These are phyloP conservation scores for Dendrolimus pini DNA, from an alignment of 2,888 invertebrate genomes.

Conservation along the genomic window DNA sequence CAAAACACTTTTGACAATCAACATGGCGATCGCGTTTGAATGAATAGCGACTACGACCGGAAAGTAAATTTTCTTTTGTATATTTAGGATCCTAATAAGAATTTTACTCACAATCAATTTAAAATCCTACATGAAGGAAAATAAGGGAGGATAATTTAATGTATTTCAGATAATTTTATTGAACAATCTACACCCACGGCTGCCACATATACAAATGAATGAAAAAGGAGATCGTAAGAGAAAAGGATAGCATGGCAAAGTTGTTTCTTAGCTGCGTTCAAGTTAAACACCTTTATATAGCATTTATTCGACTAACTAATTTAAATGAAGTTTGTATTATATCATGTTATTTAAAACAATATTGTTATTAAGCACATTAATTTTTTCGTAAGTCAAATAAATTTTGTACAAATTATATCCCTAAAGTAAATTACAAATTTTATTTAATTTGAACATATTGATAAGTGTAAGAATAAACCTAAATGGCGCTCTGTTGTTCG, in stretches of 20 bases:
- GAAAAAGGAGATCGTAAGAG: conserved; percentile 45
- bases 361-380: too few relatives aligned
- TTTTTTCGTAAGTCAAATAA: too few relatives aligned
- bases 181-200: conserved; percentile 58
- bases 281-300: neutral
- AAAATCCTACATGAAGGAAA: conserved; percentile 65
- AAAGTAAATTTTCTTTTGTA: conserved; percentile 27
- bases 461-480: too few relatives aligned
- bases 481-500: too few relatives aligned
- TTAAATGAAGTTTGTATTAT: too few relatives aligned
- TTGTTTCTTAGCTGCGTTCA: conserved; percentile 29
- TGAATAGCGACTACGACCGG: conserved; percentile 54
- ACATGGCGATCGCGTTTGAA: conserved; percentile 70
- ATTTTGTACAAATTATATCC: too few relatives aligned
- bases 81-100: conserved; percentile 13
- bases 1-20: conserved; percentile 76
- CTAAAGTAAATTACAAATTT: too few relatives aligned
- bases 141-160: conserved; percentile 30
- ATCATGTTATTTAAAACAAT: too few relatives aligned
- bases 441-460: too few relatives aligned
- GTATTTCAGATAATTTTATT: conserved; percentile 48
- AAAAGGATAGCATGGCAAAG: conserved; percentile 30
- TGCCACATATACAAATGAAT: conserved; percentile 77
- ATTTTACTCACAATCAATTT: conserved; percentile 57
- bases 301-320: too few relatives aligned